These are phyloP conservation scores for Porites cylindrica DNA, from an alignment of 92 coral and sea anemone genomes.

Conservation along the genomic window DNA sequence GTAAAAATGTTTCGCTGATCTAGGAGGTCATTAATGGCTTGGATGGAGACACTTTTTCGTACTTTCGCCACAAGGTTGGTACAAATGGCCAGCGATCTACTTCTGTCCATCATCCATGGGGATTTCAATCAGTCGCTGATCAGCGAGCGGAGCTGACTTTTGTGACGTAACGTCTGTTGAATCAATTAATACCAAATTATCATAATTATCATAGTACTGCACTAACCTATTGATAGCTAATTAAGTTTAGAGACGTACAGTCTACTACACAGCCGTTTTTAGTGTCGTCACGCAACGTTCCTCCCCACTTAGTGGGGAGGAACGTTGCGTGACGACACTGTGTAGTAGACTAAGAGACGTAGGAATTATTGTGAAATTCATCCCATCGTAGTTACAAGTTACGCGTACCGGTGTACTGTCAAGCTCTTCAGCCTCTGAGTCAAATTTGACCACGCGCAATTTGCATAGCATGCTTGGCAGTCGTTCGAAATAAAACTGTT, in stretches of 20 bases:
- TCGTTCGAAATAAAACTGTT: no score
- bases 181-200: not conserved
- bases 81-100: constrained; percentile 23
- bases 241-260: not conserved
- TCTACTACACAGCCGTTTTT: not conserved
- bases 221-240: not conserved
- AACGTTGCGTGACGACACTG: not conserved
- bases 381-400: not conserved
- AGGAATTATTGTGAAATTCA: no score
- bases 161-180: constrained; percentile 2
- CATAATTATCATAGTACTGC: not conserved
- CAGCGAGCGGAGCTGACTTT: not conserved
- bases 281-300: no score
- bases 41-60: constrained; percentile 27
- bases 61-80: constrained; percentile 29
- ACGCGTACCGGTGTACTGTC: no score
- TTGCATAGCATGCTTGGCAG: no score
- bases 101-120: constrained; percentile 41
- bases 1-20: constrained; percentile 77
- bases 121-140: not conserved
- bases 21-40: constrained; percentile 49
- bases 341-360: not conserved
- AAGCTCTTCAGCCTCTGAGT: no score
- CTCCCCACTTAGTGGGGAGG: no score
- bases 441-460: no score